Evolutionary conservation across 2,113 vertebrate genomes (phyloP), one percentile per base, ranked within the genome.

Genomic region (Saimiri boliviensis): DNA sequence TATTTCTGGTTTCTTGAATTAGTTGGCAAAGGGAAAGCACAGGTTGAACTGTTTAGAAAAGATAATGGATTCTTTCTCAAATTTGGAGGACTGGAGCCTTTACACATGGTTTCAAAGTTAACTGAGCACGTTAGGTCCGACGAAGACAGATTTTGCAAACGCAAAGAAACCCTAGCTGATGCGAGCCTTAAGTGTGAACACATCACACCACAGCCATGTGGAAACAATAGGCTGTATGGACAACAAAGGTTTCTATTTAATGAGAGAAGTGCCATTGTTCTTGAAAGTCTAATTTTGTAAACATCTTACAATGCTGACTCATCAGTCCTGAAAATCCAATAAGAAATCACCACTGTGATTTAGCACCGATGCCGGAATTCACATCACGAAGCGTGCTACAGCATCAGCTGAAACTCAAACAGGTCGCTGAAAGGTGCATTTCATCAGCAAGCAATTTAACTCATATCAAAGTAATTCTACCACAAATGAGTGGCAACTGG

Each of bases 401-500:
- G 52, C 83, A 73, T 96, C 93, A 95, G 30, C 94, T 84, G 92
- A 96, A 82, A 84, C 58, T 93, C 96, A 97, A 92, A 95, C 95
- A 98, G 93, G 95, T 94, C 37, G 58, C 79, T 4, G 79, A 98
- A 27, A 56, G 96, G 95, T 97, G 77, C 87, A 95, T 98, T 98
- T 97, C 97, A 93, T 96, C 96, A 97, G 94, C 89, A 95, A 96
- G 87, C 58, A 94, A 98, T 98, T 98, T 98, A 97, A 98, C 97
- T 97, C 23, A 4, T 97, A 97, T 97, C 97, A 98, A 89, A 98
- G 93, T 93, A 97, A 96, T 97, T 40, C 96, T 97, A 96, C 95
- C 97, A 94, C 25, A 37, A 95, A 80, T 54, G 85, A 97, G 89
- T 97, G 93, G 70, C 94, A 97, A 89, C 58, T 86, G 84, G 89